Evolutionary conservation across 2,113 vertebrate species (phyloP), one percentile per base, ranked within the genome.

Genomic region (Rhinolophus sinicus): DNA sequence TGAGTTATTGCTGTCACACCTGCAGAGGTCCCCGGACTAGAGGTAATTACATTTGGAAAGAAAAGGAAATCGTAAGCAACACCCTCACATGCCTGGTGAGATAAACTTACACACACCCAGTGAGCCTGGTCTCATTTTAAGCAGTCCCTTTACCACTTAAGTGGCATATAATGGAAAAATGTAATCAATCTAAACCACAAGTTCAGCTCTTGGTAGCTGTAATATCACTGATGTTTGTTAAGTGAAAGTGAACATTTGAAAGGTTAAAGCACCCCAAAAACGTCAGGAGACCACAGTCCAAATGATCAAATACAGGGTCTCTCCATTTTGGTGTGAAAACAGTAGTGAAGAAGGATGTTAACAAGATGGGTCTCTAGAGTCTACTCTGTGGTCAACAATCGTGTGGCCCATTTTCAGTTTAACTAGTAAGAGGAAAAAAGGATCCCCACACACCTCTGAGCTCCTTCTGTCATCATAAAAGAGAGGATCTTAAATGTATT

Each of bases 301-400:
- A 91, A 80, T 72, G 40, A 90, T 56, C 30, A 69, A 82, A 80
- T 28, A 94, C 54, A 92, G 26, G 50, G 52, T 62, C 22, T 91
- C 21, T 85, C 35, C 44, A 88, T 85, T 96, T 73, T 81, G 75
- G 44, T 85, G 4, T 96, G n/a, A 97, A 94, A 93, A 85, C 22
- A 88, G 90, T 40, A 95, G 28, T 44, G 56, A 93, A 85, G 60
- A 93, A 88, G 52, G 64, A n/a, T n/a, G 16, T 89, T 95, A 93
- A 88, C 47, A 90, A 96, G 88, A 76, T 60, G 38, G n/a, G 40
- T 40, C 50, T 95, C 69, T 44, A 72, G 80, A 95, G 69, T 72
- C 56, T 85, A 93, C 38, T 52, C 50, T 52, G 69, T 38, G 30
- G 56, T 91, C 26, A 80, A 80, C 30, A 86, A 58, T 0, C 60